Conservation (phyloP, 1,140 invertebrate genomes). For the Tetramorium parvispinum region DNA sequence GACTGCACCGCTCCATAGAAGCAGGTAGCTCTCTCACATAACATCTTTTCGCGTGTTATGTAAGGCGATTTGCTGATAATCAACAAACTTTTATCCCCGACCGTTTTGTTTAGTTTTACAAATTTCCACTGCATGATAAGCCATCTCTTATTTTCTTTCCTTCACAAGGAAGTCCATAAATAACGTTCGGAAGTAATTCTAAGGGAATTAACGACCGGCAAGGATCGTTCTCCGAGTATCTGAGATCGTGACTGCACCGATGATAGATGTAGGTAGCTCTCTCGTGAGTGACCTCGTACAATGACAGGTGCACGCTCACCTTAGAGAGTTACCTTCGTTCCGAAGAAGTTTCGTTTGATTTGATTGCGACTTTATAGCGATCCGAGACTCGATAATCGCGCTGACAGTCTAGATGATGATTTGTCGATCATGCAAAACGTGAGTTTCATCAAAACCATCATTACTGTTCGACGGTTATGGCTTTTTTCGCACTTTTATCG, state of each 20-base stretch:
- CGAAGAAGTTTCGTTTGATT: slow-evolving; percentile 6
- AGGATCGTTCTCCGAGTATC: neutral
- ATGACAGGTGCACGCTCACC: slow-evolving; percentile 62
- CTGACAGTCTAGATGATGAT: slow-evolving; percentile 21
- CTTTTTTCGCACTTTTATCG: slow-evolving; percentile 53
- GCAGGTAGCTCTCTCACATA: slow-evolving; percentile 24
- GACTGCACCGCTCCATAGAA: slow-evolving; percentile 49
- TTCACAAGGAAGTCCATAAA: slow-evolving; percentile 7
- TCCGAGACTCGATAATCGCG: slow-evolving; percentile 37
- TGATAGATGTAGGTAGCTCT: slow-evolving; percentile 67
- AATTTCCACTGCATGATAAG: slow-evolving; percentile 4
- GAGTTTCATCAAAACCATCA: slow-evolving; percentile 39
- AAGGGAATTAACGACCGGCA: slow-evolving; percentile 23
- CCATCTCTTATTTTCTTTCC: neutral
- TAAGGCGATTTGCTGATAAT: slow-evolving; percentile 17
- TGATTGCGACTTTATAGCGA: slow-evolving; percentile 40
- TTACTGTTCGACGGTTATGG: slow-evolving; percentile 26
- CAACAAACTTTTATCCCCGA: slow-evolving; percentile 20
- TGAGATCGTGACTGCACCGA: slow-evolving; percentile 19
- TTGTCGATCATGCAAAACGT: slow-evolving; percentile 48
- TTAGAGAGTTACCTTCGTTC: slow-evolving; percentile 30
- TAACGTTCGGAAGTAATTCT: slow-evolving; percentile 29
- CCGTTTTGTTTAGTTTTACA: neutral
- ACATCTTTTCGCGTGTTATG: slow-evolving; percentile 39
- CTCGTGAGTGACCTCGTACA: slow-evolving; percentile 63